Conservation (phyloP, 2,113 vertebrate species). For the Rhinolophus ferrumequinum region DNA sequence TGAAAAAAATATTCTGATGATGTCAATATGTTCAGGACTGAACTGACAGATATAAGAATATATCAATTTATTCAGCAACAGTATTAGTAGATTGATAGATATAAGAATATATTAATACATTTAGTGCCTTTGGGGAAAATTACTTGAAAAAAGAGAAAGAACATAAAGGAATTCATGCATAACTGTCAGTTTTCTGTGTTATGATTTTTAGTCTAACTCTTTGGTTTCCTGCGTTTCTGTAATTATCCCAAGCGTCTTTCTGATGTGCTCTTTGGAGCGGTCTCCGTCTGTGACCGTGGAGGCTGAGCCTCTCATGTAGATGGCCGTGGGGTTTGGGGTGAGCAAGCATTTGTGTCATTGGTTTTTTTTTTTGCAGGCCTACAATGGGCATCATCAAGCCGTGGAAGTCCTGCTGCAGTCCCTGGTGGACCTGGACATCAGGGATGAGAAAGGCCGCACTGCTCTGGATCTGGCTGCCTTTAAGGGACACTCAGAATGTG, state of each 20-base stretch:
- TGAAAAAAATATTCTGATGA: not conserved
- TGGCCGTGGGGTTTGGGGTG: not conserved
- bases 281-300: not conserved
- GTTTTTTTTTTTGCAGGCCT: constrained; percentile 88
- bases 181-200: not conserved
- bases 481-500: constrained; percentile 93
- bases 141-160: not conserved
- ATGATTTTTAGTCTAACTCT: not conserved
- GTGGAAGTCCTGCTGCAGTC: constrained; percentile 95
- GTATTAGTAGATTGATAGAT: not conserved
- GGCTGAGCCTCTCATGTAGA: not conserved
- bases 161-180: not conserved
- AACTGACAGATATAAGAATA: not conserved
- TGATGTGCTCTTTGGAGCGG: not conserved
- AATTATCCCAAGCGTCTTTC: not conserved
- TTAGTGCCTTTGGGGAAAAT: not conserved
- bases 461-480: constrained; percentile 94
- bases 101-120: not conserved
- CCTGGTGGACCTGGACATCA: constrained; percentile 92
- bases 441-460: constrained; percentile 93
- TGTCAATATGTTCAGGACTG: not conserved
- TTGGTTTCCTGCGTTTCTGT: not conserved
- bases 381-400: constrained; percentile 96
- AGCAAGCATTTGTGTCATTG: accelerated
- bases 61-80: not conserved